Conservation (phyloP, 2,797 vertebrate genomes). For the Propithecus deckenii region DNA sequence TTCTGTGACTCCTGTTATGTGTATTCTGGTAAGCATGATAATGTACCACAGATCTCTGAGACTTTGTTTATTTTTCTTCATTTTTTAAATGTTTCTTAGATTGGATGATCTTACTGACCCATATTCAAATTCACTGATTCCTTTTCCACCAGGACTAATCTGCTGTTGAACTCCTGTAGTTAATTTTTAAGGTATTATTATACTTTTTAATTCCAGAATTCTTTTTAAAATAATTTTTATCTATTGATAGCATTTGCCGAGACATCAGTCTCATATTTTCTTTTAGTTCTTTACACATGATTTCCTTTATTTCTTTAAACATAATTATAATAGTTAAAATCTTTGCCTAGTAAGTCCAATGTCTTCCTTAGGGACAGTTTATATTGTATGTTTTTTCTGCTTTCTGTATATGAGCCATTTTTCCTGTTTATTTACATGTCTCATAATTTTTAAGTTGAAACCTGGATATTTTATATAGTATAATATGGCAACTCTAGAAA, state of each 20-base stretch:
- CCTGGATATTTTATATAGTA: background rate
- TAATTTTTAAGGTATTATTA: background rate
- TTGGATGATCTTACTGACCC: background rate
- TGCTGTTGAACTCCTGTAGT: background rate
- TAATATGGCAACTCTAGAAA: background rate
- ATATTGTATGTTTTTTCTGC: background rate
- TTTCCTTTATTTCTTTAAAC: background rate
- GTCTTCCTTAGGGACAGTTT: background rate
- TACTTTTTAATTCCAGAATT: background rate
- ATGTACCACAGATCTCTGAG: background rate
- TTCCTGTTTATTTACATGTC: background rate
- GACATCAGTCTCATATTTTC: background rate
- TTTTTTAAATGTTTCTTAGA: background rate
- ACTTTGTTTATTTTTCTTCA: background rate
- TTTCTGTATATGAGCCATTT: background rate
- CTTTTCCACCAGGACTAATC: background rate
- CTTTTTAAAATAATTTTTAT: background rate
- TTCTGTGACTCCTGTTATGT: background rate
- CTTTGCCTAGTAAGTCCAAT: background rate
- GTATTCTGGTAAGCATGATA: background rate
- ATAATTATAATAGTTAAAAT: background rate
- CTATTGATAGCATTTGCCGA: background rate
- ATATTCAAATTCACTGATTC: background rate
- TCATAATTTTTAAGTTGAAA: background rate
- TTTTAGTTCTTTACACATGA: background rate